phyloP scores from a whole-genome alignment of 1,140 invertebrate genomes.

The Bombus huntii region DNA sequence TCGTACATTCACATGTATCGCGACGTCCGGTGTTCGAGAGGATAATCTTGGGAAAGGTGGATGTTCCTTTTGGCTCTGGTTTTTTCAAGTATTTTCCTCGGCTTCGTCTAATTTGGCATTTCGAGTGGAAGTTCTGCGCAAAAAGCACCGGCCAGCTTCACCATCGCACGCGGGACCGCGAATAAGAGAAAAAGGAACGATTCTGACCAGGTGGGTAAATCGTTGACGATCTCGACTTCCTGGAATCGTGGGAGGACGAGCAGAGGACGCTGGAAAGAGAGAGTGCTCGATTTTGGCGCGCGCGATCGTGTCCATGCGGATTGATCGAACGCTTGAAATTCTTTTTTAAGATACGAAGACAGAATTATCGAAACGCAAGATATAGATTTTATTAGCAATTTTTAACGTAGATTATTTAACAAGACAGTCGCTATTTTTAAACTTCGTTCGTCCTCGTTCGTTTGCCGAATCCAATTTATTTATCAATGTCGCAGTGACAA shows the following conservation, averaged over 20 bases:
- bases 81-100: background rate
- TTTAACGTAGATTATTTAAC: background rate
- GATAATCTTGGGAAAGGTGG: background rate
- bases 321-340: background rate
- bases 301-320: background rate
- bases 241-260: constrained; percentile 36
- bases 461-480: background rate
- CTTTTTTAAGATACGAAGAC: background rate
- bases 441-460: background rate
- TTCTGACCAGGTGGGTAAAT: constrained; percentile 28
- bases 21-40: background rate
- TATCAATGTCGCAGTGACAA: background rate
- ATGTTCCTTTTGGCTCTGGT: background rate
- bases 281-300: background rate
- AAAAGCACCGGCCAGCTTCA: background rate
- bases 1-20: background rate
- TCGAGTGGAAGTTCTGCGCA: background rate
- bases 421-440: background rate
- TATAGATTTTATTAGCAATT: no score
- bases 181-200: background rate
- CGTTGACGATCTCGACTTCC: constrained; percentile 28
- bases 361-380: no score
- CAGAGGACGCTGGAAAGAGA: background rate
- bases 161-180: background rate
- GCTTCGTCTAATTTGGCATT: background rate